A percentile compares a stretch with the other conserved stretches of the same genome.
phyloP scores from a whole-genome alignment of 2,888 invertebrate species.

The Synergus gifuensis region DNA sequence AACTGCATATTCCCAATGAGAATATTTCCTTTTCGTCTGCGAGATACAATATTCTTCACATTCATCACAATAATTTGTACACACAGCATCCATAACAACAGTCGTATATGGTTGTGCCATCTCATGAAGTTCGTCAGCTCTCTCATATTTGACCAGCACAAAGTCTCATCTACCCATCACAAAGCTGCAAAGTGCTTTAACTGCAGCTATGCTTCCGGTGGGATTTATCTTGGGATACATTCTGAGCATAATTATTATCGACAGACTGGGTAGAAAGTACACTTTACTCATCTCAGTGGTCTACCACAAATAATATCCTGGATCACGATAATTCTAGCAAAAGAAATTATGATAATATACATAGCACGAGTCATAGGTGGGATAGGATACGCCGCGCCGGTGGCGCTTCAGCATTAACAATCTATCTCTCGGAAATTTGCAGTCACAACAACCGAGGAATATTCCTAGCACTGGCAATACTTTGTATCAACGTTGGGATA shows the following conservation, averaged over 20 bases:
- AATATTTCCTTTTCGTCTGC: no score
- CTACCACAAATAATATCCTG: constrained; percentile 67
- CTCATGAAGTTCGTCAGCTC: constrained; percentile 70
- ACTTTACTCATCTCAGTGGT: constrained; percentile 65
- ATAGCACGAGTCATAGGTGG: constrained; percentile 78
- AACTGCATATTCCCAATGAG: no score
- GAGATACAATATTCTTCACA: no score
- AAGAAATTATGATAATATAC: constrained; percentile 67
- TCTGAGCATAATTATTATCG: constrained; percentile 64
- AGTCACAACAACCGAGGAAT: constrained; percentile 80
- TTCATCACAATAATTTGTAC: background rate
- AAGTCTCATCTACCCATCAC: constrained; percentile 64
- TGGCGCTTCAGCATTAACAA: constrained; percentile 71
- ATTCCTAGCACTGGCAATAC: constrained; percentile 79
- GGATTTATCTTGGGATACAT: constrained; percentile 67
- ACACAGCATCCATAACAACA: constrained; percentile 65
- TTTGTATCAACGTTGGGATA: constrained; percentile 77
- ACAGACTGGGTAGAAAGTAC: constrained; percentile 67
- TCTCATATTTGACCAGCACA: constrained; percentile 64
- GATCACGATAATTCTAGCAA: constrained; percentile 67
- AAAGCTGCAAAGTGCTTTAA: constrained; percentile 66
- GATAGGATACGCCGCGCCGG: constrained; percentile 66
- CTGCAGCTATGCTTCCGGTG: constrained; percentile 68
- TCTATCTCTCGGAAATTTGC: constrained; percentile 82
- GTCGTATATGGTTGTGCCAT: constrained; percentile 68